These are phyloP conservation scores for Drosophila lini DNA, from an alignment of 1,140 invertebrate genomes.

Conservation along the genomic window DNA sequence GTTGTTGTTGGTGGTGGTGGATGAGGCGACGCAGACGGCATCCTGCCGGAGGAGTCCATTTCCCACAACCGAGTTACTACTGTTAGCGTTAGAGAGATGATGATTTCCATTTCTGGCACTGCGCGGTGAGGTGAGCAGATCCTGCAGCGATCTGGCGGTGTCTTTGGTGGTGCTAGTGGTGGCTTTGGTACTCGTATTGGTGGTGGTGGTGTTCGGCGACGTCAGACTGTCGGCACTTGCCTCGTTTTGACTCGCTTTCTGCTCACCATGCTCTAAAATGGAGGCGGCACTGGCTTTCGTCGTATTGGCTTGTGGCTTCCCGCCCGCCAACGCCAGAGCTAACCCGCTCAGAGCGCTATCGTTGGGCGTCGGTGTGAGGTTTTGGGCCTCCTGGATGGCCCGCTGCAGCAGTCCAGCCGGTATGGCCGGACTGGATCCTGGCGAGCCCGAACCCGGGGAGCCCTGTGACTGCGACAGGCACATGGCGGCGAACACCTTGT, in stretches of 20 bases:
- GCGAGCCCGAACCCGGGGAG: conserved; percentile 12
- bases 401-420: conserved; percentile 72
- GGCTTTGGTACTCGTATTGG: conserved; percentile 31
- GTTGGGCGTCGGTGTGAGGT: conserved; percentile 64
- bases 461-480: conserved; percentile 69
- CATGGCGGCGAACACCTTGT: conserved; percentile 83
- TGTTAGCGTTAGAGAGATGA: conserved; percentile 62
- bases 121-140: conserved; percentile 79
- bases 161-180: conserved; percentile 41
- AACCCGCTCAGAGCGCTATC: conserved; percentile 71
- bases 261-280: conserved; percentile 84
- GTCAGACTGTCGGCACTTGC: conserved; percentile 84
- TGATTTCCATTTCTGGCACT: conserved; percentile 60
- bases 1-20: conserved; percentile 47
- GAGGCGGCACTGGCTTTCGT: conserved; percentile 79
- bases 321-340: conserved; percentile 72
- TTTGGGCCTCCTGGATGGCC: conserved; percentile 73
- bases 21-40: conserved; percentile 50
- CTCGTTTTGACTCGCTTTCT: conserved; percentile 84
- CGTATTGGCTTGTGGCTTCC: conserved; percentile 56
- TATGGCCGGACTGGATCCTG: conserved; percentile 66
- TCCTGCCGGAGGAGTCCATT: conserved; percentile 55
- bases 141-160: conserved; percentile 71
- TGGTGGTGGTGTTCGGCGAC: conserved; percentile 74
- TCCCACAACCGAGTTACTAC: conserved; percentile 77